Conservation (phyloP, 2,797 vertebrate species). For the Denticeps clupeoides region DNA sequence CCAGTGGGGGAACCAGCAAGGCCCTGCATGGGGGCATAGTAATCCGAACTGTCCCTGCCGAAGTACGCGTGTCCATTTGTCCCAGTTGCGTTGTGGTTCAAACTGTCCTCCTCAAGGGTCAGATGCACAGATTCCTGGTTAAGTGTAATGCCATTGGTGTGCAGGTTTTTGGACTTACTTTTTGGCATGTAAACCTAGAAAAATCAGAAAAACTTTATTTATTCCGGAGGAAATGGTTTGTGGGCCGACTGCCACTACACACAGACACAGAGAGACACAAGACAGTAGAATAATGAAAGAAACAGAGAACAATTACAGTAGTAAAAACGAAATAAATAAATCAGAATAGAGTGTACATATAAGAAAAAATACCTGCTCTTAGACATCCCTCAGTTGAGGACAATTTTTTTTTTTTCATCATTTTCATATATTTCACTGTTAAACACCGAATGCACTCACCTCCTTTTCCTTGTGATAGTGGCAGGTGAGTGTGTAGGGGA, state of each 20-base stretch:
- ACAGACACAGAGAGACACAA: too few species aligned
- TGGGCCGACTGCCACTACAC: too few species aligned
- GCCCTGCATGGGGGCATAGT: slow-evolving; percentile 26
- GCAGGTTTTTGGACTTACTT: slow-evolving; percentile 43
- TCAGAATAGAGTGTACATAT: too few species aligned
- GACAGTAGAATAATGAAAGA: too few species aligned
- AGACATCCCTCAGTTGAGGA: too few species aligned
- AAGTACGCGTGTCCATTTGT: slow-evolving; percentile 36
- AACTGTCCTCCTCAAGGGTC: slow-evolving; percentile 32
- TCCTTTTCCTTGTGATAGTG: slow-evolving; percentile 68
- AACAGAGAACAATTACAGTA: too few species aligned
- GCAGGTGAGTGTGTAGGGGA: slow-evolving; percentile 69
- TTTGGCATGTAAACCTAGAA: slow-evolving; percentile 64
- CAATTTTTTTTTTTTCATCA: too few species aligned
- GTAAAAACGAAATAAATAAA: too few species aligned
- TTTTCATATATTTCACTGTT: neutral
- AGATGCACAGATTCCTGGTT: slow-evolving; percentile 45
- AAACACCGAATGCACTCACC: slow-evolving; percentile 29
- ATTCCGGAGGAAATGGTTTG: neutral
- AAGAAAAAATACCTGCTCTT: too few species aligned
- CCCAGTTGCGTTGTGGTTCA: slow-evolving; percentile 28
- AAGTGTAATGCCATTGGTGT: slow-evolving; percentile 38
- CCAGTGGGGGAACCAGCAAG: slow-evolving; percentile 21
- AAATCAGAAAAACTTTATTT: slow-evolving; percentile 14
- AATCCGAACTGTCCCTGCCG: slow-evolving; percentile 34